Percentiles rank a stretch among this genome's conserved stretches.
Conservation (phyloP, 2,888 invertebrate species). For the Oscheius sp. region DNA sequence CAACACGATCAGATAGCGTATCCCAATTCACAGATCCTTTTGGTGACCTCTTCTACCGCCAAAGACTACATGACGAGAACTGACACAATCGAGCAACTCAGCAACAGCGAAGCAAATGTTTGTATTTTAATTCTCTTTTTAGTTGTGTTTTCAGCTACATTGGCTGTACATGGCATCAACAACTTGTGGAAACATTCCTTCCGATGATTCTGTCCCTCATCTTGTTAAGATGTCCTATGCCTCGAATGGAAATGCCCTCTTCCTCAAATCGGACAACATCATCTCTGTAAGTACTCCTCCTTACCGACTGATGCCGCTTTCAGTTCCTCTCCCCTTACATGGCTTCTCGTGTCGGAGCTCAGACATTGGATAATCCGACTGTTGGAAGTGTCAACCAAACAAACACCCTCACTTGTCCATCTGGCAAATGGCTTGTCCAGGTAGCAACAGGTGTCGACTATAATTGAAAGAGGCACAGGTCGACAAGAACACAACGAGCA, state of each 20-base stretch:
- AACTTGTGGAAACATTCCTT: constrained; percentile 43
- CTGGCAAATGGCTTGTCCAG: constrained; percentile 30
- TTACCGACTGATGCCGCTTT: not conserved
- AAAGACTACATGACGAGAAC: constrained; percentile 36
- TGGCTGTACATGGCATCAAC: constrained; percentile 43
- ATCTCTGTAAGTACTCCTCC: too few relatives aligned
- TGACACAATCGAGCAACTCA: constrained; percentile 40
- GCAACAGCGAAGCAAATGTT: constrained; percentile 45
- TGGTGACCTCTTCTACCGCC: constrained; percentile 49
- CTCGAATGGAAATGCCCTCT: constrained; percentile 53
- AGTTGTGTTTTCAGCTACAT: constrained; percentile 43
- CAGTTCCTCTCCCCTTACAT: constrained; percentile 48
- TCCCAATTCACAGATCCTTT: constrained; percentile 51
- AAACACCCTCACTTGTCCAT: constrained; percentile 40
- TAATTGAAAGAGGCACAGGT: constrained; percentile 28
- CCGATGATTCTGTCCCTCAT: constrained; percentile 38
- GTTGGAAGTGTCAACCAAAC: constrained; percentile 7
- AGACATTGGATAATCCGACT: constrained; percentile 56
- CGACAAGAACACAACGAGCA: constrained; percentile 51
- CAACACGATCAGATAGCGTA: constrained; percentile 36
- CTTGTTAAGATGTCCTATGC: constrained; percentile 53
- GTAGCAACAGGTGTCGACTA: not conserved
- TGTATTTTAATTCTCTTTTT: not conserved
- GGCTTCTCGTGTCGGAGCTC: constrained; percentile 51
- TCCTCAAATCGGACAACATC: constrained; percentile 33